Evolutionary conservation across 2,888 invertebrate species (phyloP).

Genomic region (Ectobius pallidus): DNA sequence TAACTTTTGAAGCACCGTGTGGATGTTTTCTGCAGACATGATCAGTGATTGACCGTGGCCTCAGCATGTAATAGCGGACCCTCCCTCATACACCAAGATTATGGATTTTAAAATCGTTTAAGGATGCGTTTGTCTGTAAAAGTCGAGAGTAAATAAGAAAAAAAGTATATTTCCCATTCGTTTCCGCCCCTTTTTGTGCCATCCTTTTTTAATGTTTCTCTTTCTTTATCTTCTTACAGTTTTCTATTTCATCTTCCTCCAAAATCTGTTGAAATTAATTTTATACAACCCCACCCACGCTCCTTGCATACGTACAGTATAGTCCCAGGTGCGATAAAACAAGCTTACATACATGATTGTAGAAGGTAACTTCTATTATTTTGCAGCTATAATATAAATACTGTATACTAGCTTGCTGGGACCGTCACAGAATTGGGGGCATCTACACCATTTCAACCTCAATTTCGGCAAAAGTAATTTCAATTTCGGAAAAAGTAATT

Average conservation of each 20-base stretch:
- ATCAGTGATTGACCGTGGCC: conserved; percentile 19
- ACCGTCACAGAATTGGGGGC: no score
- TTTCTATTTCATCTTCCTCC: conserved; percentile 18
- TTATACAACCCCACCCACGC: not conserved
- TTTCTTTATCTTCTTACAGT: not conserved
- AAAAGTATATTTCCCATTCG: not conserved
- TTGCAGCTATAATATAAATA: no score
- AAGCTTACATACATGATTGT: conserved; percentile 11
- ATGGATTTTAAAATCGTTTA: conserved; percentile 20
- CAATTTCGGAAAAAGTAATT: no score
- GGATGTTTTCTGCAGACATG: not conserved
- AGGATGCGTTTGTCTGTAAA: conserved; percentile 8
- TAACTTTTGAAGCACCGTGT: not conserved
- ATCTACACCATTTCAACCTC: no score
- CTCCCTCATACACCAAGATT: conserved; percentile 8
- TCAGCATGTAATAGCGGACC: conserved; percentile 5
- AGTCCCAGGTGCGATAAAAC: not conserved
- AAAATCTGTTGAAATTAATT: conserved; percentile 20
- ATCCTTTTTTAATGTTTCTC: not conserved
- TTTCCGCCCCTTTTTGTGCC: not conserved
- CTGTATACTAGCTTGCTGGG: no score
- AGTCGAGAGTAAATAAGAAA: not conserved
- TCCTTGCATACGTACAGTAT: not conserved
- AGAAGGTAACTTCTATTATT: no score
- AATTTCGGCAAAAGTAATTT: no score